Conservation (phyloP, 2,113 vertebrate genomes). For the Misgurnus anguillicaudatus region DNA sequence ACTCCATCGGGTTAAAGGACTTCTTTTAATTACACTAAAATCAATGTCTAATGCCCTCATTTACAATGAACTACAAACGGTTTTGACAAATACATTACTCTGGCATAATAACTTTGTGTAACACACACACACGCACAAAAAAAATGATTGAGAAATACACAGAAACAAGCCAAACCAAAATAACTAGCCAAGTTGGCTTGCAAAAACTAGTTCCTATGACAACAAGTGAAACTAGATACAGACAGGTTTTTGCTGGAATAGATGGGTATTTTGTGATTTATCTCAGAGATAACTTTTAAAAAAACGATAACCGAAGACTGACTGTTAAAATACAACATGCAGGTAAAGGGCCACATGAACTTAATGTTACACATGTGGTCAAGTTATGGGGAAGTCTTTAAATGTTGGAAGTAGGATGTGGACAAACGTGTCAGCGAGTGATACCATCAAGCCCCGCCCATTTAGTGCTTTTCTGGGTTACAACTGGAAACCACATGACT, state of each 20-base stretch:
- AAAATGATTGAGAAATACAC: background rate
- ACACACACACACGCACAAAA: background rate
- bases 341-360: background rate
- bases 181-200: constrained; percentile 28
- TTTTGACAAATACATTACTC: background rate
- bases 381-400: constrained; percentile 2
- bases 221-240: constrained; percentile 38
- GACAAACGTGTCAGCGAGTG: constrained; percentile 1
- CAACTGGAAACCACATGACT: constrained; percentile 27
- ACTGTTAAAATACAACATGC: constrained; percentile 1
- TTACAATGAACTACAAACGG: too few relatives aligned
- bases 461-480: constrained; percentile 7
- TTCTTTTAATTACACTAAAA: background rate
- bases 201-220: constrained; percentile 41
- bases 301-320: background rate
- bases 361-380: background rate
- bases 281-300: background rate
- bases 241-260: background rate
- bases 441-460: constrained; percentile 8
- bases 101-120: background rate
- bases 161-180: constrained; percentile 17
- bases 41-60: background rate
- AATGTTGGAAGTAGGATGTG: constrained; percentile 2
- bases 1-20: background rate
- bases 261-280: background rate